These are phyloP conservation scores for Chloropsis cyanopogon DNA, from an alignment of 2,113 vertebrate genomes.

Conservation along the genomic window DNA sequence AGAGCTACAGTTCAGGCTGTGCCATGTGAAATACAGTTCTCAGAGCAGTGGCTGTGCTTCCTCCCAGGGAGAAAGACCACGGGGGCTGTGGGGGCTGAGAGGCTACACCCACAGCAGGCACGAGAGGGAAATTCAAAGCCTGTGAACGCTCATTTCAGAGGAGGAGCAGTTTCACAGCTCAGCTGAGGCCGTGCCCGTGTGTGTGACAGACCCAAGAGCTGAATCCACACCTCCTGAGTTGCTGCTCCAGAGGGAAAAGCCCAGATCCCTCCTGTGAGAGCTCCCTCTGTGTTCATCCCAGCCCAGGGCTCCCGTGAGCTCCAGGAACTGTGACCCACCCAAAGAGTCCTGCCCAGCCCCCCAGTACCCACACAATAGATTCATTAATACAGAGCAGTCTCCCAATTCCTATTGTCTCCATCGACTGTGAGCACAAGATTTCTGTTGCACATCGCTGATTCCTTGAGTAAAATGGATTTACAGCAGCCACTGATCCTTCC, in stretches of 20 bases:
- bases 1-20: neutral
- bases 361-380: neutral
- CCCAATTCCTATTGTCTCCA: neutral
- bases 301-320: neutral
- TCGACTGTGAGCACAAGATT: neutral
- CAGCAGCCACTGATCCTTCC: neutral
- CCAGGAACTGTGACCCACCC: neutral
- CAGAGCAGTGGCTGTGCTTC: neutral
- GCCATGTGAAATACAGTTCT: neutral
- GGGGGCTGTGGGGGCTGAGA: neutral
- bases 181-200: rapidly evolving
- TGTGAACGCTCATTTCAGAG: neutral
- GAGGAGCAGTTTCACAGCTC: neutral
- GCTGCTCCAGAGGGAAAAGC: too few species aligned
- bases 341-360: neutral
- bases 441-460: neutral
- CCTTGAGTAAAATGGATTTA: neutral
- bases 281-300: neutral
- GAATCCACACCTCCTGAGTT: rapidly evolving
- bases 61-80: rapidly evolving
- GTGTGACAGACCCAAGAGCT: neutral
- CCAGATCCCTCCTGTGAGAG: neutral
- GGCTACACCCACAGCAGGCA: rapidly evolving
- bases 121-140: neutral
- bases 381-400: rapidly evolving